phyloP scores from a whole-genome alignment of 2,888 invertebrate genomes.

The Campopleginae sp. region DNA sequence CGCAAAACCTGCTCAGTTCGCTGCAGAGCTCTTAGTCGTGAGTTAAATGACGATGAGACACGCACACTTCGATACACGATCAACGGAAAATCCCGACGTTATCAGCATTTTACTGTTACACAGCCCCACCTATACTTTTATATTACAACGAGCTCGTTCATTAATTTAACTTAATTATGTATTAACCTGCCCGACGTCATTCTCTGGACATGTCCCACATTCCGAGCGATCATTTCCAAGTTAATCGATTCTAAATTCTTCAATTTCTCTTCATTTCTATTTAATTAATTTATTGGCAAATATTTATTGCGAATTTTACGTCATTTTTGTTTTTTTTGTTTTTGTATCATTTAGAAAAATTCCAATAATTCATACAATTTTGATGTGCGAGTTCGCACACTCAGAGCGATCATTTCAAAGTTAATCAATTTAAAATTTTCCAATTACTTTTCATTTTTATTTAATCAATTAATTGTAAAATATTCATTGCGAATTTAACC shows the following conservation, averaged over 20 bases:
- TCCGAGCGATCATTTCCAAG: background rate
- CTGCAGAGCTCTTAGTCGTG: constrained; percentile 55
- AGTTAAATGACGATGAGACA: constrained; percentile 54
- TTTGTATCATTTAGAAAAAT: too few species aligned
- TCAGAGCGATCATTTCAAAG: background rate
- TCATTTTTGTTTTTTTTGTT: too few species aligned
- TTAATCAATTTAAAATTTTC: background rate
- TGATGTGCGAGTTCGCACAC: too few species aligned
- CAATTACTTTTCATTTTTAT: background rate
- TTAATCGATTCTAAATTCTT: background rate
- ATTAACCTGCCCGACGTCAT: background rate
- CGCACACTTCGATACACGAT: constrained; percentile 13
- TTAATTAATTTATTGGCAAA: background rate
- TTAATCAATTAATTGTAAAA: background rate
- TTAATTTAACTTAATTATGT: constrained; percentile 11
- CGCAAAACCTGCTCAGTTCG: constrained; percentile 58
- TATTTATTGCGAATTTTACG: too few species aligned
- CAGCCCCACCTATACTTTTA: background rate
- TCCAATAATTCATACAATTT: too few species aligned
- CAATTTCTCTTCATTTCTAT: background rate
- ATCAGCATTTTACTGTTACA: constrained; percentile 42
- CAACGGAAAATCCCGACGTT: constrained; percentile 49
- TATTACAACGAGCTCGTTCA: constrained; percentile 9
- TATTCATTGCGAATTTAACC: too few species aligned
- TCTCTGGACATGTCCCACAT: background rate